phyloP scores from a whole-genome alignment of 2,888 invertebrate genomes.

The Acanthosepion lycidas region DNA sequence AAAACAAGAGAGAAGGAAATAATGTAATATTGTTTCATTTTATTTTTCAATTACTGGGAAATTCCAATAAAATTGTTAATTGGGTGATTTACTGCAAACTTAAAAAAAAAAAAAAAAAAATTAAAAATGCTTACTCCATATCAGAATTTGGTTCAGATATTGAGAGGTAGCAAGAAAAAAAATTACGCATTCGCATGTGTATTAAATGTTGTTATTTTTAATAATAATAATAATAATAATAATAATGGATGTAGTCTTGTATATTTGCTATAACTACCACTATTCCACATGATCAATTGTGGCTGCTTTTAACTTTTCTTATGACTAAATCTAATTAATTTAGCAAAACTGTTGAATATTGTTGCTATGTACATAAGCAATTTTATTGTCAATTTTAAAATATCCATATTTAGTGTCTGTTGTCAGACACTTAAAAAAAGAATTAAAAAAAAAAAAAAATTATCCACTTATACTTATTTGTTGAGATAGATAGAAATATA shows the following conservation, averaged over 20 bases:
- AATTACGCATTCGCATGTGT: neutral
- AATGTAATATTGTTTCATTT: neutral
- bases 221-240: neutral
- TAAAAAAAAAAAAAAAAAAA: neutral
- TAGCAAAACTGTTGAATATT: neutral
- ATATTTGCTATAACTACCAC: neutral
- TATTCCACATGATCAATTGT: neutral
- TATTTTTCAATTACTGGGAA: neutral
- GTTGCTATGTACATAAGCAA: neutral
- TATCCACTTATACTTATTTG: neutral
- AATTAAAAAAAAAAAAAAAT: neutral
- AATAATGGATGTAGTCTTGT: neutral
- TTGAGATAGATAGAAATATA: neutral
- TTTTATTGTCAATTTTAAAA: conserved; percentile 16
- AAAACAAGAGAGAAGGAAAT: neutral
- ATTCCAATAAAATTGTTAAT: neutral
- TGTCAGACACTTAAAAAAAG: neutral
- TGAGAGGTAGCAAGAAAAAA: neutral
- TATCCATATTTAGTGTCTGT: neutral
- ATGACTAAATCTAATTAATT: neutral
- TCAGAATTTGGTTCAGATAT: neutral
- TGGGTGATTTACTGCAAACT: neutral
- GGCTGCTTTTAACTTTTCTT: neutral
- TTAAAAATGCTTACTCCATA: neutral
- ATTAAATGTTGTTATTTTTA: neutral